Evolutionary conservation across 2,888 invertebrate species (phyloP).

Genomic region (Trachelus tabidus): DNA sequence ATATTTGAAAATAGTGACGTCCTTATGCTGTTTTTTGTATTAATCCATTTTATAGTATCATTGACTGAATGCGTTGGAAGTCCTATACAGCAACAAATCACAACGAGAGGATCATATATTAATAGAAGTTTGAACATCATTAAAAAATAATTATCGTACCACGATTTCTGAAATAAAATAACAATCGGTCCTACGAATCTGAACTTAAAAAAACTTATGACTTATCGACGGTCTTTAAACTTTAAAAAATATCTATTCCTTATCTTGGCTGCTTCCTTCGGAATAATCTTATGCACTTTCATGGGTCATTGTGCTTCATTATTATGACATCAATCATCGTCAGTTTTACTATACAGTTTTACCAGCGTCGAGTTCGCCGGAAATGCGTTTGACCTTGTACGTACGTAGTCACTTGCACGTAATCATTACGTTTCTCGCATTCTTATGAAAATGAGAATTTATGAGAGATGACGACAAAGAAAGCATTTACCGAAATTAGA

Average conservation of each 20-base stretch:
- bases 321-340: background rate
- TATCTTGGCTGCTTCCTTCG: background rate
- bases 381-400: background rate
- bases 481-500: background rate
- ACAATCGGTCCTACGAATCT: too few species aligned
- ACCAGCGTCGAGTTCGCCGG: background rate
- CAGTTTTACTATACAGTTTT: background rate
- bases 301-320: background rate
- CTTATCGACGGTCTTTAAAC: background rate
- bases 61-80: background rate
- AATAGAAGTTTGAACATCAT: background rate
- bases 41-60: background rate
- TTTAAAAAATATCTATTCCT: background rate
- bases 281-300: background rate
- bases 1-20: background rate
- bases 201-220: too few species aligned
- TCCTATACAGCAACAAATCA: too few species aligned
- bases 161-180: too few species aligned
- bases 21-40: background rate
- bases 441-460: background rate
- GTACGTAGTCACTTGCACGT: background rate
- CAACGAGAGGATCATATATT: background rate
- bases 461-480: background rate
- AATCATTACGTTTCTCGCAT: background rate
- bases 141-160: background rate